phyloP scores from a whole-genome alignment of 2,888 invertebrate genomes.

The Lasioglossum morio region DNA sequence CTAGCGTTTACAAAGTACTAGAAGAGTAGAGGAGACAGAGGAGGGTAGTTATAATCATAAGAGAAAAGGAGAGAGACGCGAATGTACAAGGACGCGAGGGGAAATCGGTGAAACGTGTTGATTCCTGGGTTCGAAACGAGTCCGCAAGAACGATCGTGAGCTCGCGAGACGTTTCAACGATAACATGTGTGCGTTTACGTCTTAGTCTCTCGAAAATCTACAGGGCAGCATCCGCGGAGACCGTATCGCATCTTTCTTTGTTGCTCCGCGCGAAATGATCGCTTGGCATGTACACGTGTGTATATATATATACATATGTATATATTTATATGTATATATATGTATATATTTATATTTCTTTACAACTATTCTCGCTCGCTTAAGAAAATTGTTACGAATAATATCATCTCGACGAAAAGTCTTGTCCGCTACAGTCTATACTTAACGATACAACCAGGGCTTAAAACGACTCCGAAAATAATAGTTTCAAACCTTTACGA shows the following conservation, averaged over 20 bases:
- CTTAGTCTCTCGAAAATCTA: constrained; percentile 23
- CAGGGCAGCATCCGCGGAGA: constrained; percentile 19
- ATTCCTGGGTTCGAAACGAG: constrained; percentile 33
- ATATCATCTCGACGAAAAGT: constrained; percentile 74
- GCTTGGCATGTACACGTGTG: neutral
- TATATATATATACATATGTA: neutral
- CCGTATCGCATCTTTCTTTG: constrained; percentile 1
- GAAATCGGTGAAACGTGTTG: constrained; percentile 7
- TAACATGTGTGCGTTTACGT: constrained; percentile 49
- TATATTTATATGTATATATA: neutral
- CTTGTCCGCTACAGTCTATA: constrained; percentile 77
- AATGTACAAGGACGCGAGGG: constrained; percentile 23
- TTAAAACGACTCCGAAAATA: neutral
- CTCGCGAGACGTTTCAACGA: constrained; percentile 36
- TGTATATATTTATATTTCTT: constrained; percentile 32
- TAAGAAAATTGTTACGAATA: constrained; percentile 63
- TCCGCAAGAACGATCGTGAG: constrained; percentile 26
- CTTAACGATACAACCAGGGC: constrained; percentile 60
- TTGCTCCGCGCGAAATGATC: neutral
- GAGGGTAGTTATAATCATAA: constrained; percentile 45
- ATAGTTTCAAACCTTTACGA: neutral
- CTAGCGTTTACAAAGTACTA: constrained; percentile 59
- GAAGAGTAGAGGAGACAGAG: constrained; percentile 19
- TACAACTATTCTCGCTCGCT: constrained; percentile 55
- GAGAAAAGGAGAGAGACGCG: constrained; percentile 44